phyloP scores from a whole-genome alignment of 1,140 invertebrate species.

The Coelopa frigida region DNA sequence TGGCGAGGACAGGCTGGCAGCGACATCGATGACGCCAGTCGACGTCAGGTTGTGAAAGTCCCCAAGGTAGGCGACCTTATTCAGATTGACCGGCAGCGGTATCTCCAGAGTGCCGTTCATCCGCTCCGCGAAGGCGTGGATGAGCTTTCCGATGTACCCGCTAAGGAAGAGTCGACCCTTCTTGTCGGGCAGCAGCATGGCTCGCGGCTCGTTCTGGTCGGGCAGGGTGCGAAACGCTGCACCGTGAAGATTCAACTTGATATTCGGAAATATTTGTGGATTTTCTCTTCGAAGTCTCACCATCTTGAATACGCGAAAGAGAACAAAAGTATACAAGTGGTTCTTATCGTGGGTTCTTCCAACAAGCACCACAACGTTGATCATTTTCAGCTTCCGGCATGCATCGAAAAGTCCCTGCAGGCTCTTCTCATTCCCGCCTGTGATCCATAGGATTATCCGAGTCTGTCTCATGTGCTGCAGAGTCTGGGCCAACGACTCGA shows the following conservation, averaged over 20 bases:
- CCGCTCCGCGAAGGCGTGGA: constrained; percentile 17
- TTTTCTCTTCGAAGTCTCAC: no score
- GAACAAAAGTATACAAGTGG: no score
- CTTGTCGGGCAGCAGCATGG: constrained; percentile 15
- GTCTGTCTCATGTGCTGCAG: no score
- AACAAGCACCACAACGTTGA: no score
- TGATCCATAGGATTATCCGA: no score
- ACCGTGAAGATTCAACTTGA: constrained; percentile 25
- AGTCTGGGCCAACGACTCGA: no score
- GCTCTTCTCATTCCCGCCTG: no score
- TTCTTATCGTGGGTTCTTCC: no score
- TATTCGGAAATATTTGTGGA: no score
- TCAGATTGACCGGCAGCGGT: background rate
- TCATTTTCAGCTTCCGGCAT: no score
- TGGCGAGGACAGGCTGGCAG: background rate
- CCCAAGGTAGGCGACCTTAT: background rate
- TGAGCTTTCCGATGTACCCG: constrained; percentile 20
- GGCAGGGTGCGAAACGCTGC: constrained; percentile 10
- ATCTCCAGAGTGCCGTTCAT: constrained; percentile 22
- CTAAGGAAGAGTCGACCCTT: constrained; percentile 10
- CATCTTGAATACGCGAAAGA: no score
- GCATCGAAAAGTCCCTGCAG: no score
- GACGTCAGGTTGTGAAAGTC: background rate
- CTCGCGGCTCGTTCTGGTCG: constrained; percentile 18
- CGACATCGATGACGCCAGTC: constrained; percentile 19